A percentile compares a stretch with the other conserved stretches of the same genome.
phyloP scores from a whole-genome alignment of 2,797 vertebrate species.

The Lepus oiostolus region DNA sequence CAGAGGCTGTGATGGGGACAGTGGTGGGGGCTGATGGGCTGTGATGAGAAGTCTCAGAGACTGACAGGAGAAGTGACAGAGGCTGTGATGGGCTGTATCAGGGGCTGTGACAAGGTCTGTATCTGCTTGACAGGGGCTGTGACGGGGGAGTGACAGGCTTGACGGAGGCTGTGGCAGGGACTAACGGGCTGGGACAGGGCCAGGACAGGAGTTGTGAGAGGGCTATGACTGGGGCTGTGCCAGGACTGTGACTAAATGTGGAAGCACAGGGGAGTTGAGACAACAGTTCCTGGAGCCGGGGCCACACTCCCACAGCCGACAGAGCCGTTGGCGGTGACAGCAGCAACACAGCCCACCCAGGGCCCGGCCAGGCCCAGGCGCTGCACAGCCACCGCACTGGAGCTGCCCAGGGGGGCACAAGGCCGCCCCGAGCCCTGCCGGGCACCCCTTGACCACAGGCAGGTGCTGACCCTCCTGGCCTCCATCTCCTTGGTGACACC shows the following conservation, averaged over 20 bases:
- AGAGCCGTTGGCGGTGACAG: constrained; percentile 78
- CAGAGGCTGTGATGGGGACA: no score
- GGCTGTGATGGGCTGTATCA: background rate
- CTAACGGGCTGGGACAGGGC: background rate
- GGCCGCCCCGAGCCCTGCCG: no score
- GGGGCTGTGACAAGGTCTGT: fast-evolving
- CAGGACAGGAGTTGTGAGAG: background rate
- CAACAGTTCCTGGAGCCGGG: constrained; percentile 72
- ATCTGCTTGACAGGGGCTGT: background rate
- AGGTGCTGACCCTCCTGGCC: no score
- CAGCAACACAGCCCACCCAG: constrained; percentile 69
- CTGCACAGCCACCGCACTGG: background rate
- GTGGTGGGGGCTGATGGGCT: background rate
- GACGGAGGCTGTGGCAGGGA: background rate
- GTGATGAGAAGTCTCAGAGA: background rate
- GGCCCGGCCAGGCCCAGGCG: constrained; percentile 69
- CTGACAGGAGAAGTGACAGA: background rate
- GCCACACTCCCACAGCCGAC: constrained; percentile 70
- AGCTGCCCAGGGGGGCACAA: no score
- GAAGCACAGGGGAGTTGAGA: constrained; percentile 73
- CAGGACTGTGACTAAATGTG: constrained; percentile 67
- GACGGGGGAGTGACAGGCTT: background rate
- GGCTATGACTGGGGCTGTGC: background rate
- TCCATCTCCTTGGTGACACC: no score
- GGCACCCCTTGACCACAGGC: no score